Conservation (phyloP, 2,888 invertebrate genomes). For the Sinhomidia bicolor region DNA sequence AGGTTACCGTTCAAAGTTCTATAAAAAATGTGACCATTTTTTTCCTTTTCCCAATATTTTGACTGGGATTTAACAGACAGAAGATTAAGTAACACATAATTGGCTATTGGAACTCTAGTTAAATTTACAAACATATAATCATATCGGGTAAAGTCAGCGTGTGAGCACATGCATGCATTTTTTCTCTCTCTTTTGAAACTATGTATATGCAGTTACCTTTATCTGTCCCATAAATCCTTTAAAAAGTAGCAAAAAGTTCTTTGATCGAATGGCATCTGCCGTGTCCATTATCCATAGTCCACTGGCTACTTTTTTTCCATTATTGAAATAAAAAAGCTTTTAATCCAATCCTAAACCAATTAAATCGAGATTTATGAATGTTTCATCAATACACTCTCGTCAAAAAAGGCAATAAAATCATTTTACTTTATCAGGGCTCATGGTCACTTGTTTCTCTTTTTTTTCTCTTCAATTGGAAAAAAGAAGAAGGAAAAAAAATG, state of each 20-base stretch:
- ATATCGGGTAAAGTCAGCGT: constrained; percentile 7
- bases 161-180: constrained; percentile 28
- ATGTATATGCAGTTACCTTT: not conserved
- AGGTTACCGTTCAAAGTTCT: constrained; percentile 52
- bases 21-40: too few species aligned
- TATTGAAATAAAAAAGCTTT: constrained; percentile 27
- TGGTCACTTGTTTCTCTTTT: constrained; percentile 51
- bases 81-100: constrained; percentile 4
- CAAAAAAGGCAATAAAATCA: constrained; percentile 45
- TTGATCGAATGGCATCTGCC: constrained; percentile 22
- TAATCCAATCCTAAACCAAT: constrained; percentile 50
- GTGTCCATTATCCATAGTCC: constrained; percentile 44
- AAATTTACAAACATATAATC: not conserved
- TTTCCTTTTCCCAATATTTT: constrained; percentile 27
- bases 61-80: constrained; percentile 50
- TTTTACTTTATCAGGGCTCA: constrained; percentile 42
- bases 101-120: not conserved
- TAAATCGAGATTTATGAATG: constrained; percentile 47
- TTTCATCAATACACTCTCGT: not conserved
- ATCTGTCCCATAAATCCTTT: constrained; percentile 12
- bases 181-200: not conserved
- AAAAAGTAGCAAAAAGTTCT: not conserved
- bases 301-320: constrained; percentile 12
- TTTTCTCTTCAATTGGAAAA: not conserved
- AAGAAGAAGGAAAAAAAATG: too few species aligned